Percentiles rank a stretch among this genome's conserved stretches.
Conservation (phyloP, 2,888 invertebrate genomes). For the Rhodophaea formosa region DNA sequence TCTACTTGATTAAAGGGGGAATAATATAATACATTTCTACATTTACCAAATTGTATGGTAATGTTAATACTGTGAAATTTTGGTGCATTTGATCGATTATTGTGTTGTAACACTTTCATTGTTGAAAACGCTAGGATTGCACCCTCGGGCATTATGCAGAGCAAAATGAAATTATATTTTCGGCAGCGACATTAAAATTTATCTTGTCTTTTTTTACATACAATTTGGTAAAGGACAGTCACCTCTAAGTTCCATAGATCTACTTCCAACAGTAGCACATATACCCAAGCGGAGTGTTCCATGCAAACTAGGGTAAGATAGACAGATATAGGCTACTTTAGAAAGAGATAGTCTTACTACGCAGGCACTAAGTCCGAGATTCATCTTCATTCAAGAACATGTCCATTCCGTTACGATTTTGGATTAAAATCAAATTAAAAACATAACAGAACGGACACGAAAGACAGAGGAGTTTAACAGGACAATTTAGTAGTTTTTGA, state of each 20-base stretch:
- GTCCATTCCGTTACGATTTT: background rate
- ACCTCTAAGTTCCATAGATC: slow-evolving; percentile 31
- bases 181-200: too few species aligned
- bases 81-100: too few species aligned
- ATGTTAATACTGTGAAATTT: background rate
- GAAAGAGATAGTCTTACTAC: slow-evolving; percentile 39
- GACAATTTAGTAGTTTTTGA: background rate
- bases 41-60: slow-evolving; percentile 17
- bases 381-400: background rate
- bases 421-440: background rate
- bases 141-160: too few species aligned
- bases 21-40: slow-evolving; percentile 15
- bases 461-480: background rate
- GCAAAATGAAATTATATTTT: too few species aligned
- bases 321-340: slow-evolving; percentile 34
- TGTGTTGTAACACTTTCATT: too few species aligned
- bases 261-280: slow-evolving; percentile 42
- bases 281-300: slow-evolving; percentile 58
- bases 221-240: slow-evolving; percentile 6
- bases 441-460: background rate
- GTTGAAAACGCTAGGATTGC: too few species aligned
- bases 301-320: slow-evolving; percentile 50
- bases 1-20: slow-evolving; percentile 2
- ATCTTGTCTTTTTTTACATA: background rate
- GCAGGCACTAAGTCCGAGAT: slow-evolving; percentile 32